Conservation (phyloP, 2,797 vertebrate species). For the Orestias chungarensis region DNA sequence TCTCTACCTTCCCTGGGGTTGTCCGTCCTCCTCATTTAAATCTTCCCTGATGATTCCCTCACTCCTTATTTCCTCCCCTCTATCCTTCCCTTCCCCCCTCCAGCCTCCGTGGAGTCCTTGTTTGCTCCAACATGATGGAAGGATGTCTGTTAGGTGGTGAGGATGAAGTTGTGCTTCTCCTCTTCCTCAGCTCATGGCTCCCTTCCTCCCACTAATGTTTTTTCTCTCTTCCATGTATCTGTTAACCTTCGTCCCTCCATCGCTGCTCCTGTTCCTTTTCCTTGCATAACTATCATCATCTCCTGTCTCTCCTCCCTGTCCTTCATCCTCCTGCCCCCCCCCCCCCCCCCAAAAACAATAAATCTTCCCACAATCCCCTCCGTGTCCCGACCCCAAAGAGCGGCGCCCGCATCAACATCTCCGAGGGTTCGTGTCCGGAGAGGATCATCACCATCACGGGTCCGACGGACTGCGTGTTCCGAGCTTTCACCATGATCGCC, state of each 20-base stretch:
- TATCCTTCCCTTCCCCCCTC: not conserved
- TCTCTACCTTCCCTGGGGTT: slow-evolving; percentile 18
- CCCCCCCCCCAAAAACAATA: too few species aligned
- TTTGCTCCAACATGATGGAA: slow-evolving; percentile 50
- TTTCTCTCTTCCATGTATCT: slow-evolving; percentile 37
- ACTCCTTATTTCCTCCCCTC: slow-evolving; percentile 8
- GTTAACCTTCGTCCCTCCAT: slow-evolving; percentile 11
- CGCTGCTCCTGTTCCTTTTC: slow-evolving; percentile 9
- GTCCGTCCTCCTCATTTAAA: slow-evolving; percentile 10
- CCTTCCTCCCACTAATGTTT: slow-evolving; percentile 54
- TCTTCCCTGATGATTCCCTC: slow-evolving; percentile 19
- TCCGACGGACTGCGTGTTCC: slow-evolving; percentile 90
- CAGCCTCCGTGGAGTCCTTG: slow-evolving; percentile 34
- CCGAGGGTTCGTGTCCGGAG: slow-evolving; percentile 93
- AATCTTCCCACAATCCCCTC: too few species aligned
- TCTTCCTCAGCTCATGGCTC: slow-evolving; percentile 26
- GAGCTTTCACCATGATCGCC: slow-evolving; percentile 96
- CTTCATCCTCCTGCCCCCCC: rapidly evolving
- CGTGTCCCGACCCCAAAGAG: slow-evolving; percentile 78
- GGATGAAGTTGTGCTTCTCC: slow-evolving; percentile 42
- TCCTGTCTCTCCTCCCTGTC: not conserved
- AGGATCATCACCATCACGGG: slow-evolving; percentile 96
- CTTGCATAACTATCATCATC: slow-evolving; percentile 4
- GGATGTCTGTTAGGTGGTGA: slow-evolving; percentile 35
- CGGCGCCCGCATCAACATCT: slow-evolving; percentile 94